Percentiles rank a stretch among this genome's conserved stretches.
phyloP scores from a whole-genome alignment of 2,888 invertebrate genomes.

The Leistus spinibarbis region DNA sequence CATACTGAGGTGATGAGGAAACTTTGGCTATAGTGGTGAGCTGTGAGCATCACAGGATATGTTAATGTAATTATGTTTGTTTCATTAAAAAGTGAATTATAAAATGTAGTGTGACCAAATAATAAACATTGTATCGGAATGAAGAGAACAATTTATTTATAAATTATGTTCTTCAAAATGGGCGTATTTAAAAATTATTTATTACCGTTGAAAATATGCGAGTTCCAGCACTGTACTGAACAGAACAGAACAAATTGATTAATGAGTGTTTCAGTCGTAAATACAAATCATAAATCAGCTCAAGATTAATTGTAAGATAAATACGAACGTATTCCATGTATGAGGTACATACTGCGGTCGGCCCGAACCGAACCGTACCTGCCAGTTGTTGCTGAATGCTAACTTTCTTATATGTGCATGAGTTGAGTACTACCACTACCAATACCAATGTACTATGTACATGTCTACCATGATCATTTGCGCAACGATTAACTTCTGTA shows the following conservation, averaged over 20 bases:
- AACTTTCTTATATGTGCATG: not conserved
- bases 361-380: not conserved
- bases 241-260: conserved; percentile 26
- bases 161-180: conserved; percentile 3
- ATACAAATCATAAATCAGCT: conserved; percentile 36
- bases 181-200: conserved; percentile 34
- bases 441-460: too few relatives aligned
- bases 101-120: not conserved
- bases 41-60: too few relatives aligned
- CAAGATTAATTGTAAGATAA: conserved; percentile 37
- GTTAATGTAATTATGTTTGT: too few relatives aligned
- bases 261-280: conserved; percentile 37
- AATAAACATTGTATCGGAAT: not conserved
- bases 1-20: too few relatives aligned
- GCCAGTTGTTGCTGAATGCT: not conserved
- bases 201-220: conserved; percentile 29
- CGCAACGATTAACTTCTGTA: not conserved
- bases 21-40: too few relatives aligned
- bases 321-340: conserved; percentile 8
- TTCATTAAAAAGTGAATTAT: not conserved
- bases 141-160: not conserved
- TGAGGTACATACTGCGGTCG: not conserved
- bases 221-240: conserved; percentile 24
- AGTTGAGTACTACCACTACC: too few relatives aligned
- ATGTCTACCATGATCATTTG: not conserved